These are phyloP conservation scores for Nanorana parkeri DNA, from an alignment of 2,113 vertebrate species.

Conservation along the genomic window DNA sequence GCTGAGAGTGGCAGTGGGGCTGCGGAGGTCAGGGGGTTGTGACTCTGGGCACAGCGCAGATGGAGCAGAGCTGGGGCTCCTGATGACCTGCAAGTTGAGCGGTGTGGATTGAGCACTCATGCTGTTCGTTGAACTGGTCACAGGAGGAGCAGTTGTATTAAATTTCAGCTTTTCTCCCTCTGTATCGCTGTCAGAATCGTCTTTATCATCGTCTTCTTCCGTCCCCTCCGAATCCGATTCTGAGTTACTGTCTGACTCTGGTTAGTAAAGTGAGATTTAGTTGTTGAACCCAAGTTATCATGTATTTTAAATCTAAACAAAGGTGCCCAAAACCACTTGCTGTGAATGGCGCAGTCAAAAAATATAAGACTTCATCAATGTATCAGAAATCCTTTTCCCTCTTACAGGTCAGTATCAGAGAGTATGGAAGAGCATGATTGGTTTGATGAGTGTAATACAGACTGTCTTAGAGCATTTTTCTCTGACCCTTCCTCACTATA, in stretches of 20 bases:
- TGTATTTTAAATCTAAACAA: too few species aligned
- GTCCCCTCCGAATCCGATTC: slow-evolving; percentile 89
- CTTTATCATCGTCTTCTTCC: slow-evolving; percentile 85
- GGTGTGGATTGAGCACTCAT: slow-evolving; percentile 84
- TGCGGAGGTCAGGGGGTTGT: slow-evolving; percentile 73
- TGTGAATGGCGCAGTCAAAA: too few species aligned
- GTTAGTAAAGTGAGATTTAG: slow-evolving; percentile 58
- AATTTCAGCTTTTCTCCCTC: slow-evolving; percentile 77
- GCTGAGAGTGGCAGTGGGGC: slow-evolving; percentile 73
- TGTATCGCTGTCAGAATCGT: slow-evolving; percentile 84
- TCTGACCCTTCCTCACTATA: too few species aligned
- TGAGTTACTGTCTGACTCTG: slow-evolving; percentile 91
- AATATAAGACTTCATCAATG: too few species aligned
- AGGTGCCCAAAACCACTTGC: too few species aligned
- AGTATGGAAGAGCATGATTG: too few species aligned
- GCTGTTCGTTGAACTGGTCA: slow-evolving; percentile 77
- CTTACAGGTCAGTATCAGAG: too few species aligned
- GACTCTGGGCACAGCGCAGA: slow-evolving; percentile 77
- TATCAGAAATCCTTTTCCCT: too few species aligned
- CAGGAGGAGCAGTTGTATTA: slow-evolving; percentile 77
- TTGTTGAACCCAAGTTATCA: too few species aligned
- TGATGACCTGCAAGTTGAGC: slow-evolving; percentile 82
- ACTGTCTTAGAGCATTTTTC: too few species aligned
- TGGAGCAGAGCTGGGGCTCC: slow-evolving; percentile 72
- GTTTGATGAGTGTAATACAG: too few species aligned